These are phyloP conservation scores for Catharus minimus DNA, from an alignment of 2,113 vertebrate species.

Conservation along the genomic window DNA sequence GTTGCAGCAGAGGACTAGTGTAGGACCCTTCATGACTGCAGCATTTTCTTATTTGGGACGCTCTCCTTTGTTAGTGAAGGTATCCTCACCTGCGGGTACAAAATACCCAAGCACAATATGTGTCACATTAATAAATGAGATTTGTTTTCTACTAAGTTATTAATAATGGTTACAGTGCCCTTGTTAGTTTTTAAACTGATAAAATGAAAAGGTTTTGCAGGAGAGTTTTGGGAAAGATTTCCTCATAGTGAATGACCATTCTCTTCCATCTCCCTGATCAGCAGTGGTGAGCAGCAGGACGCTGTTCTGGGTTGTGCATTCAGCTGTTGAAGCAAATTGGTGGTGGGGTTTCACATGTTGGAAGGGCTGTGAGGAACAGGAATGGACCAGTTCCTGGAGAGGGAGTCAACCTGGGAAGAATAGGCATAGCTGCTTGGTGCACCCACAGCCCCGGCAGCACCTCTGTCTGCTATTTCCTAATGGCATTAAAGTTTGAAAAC, in stretches of 20 bases:
- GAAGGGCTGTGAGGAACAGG: accelerated
- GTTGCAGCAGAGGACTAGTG: not conserved
- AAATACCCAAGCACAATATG: not conserved
- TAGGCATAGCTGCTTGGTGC: not conserved
- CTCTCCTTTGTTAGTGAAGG: not conserved
- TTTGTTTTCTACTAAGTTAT: not conserved
- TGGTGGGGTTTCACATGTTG: not conserved
- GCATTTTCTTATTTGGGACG: not conserved
- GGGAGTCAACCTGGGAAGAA: accelerated
- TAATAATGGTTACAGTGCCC: not conserved
- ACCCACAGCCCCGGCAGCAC: not conserved
- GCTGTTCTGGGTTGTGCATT: not conserved
- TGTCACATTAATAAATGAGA: not conserved
- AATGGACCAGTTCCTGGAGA: not conserved
- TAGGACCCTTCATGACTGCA: not conserved
- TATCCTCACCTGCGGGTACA: not conserved
- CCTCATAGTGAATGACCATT: accelerated
- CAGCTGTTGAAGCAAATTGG: not conserved
- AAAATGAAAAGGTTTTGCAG: not conserved
- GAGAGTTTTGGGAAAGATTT: not conserved
- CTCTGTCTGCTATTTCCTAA: not conserved
- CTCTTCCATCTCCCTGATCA: not conserved
- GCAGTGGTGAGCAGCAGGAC: not conserved
- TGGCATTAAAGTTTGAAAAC: not conserved
- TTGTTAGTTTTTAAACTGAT: not conserved